Evolutionary conservation across 2,888 invertebrate genomes (phyloP).

Genomic region (Thecocarcelia acutangulata): DNA sequence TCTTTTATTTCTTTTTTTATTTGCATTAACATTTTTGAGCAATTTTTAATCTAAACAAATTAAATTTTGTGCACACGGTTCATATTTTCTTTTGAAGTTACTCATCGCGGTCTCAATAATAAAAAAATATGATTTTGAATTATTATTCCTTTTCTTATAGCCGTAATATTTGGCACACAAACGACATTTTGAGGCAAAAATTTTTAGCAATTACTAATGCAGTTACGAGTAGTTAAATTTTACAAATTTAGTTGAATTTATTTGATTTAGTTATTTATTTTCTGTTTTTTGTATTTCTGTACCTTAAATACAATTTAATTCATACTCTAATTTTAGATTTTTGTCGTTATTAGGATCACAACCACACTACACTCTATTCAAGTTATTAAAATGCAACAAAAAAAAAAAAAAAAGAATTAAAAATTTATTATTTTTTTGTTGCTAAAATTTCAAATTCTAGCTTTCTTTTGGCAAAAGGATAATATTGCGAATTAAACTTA

Average conservation of each 20-base stretch:
- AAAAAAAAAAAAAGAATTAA: not conserved
- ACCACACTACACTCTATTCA: constrained; percentile 64
- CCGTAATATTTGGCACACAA: not conserved
- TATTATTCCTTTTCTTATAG: constrained; percentile 26
- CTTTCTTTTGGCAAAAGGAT: constrained; percentile 36
- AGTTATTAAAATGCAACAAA: not conserved
- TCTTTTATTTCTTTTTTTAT: not conserved
- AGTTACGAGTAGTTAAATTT: not conserved
- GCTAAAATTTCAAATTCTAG: constrained; percentile 25
- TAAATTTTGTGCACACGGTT: constrained; percentile 61
- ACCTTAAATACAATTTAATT: constrained; percentile 60
- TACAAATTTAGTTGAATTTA: not conserved
- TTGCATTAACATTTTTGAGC: constrained; percentile 27
- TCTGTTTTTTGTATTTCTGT: constrained; percentile 1
- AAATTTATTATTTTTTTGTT: constrained; percentile 34
- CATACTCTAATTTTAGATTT: not conserved
- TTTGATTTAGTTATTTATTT: too few relatives aligned
- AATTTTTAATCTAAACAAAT: constrained; percentile 26
- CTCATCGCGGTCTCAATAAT: constrained; percentile 28
- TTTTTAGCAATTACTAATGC: constrained; percentile 15
- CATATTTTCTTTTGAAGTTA: constrained; percentile 35
- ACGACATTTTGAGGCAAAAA: not conserved
- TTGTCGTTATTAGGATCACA: constrained; percentile 39
- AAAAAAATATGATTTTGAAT: constrained; percentile 40
- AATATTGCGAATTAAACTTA: constrained; percentile 6